Base-by-base conservation (phyloP, 1,140 invertebrate genomes). In the Saxidomus purpurata region DNA sequence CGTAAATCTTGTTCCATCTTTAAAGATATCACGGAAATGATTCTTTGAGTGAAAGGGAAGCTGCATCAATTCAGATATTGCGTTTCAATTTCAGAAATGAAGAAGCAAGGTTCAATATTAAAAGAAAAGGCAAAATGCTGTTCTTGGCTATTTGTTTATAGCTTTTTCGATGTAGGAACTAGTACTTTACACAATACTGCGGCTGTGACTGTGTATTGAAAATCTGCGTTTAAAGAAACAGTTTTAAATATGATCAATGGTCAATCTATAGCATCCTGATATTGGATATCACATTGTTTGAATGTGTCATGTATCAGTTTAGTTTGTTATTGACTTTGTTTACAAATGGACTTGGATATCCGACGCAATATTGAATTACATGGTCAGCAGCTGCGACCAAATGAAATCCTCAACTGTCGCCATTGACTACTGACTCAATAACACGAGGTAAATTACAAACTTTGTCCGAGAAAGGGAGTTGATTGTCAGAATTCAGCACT, bases 231-330 rank as follows among this genome's bases (percentile, higher is more conserved):
- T 63, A 63, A 63, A 28, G n/a, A n/a, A n/a, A 9, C 4, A 28
- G n/a, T 63, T 4, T 63, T 63, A 28, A 63, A 28, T n/a, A n/a
- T n/a, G 67, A 71, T 71, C 31, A 71, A 71, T 71, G 67, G 67
- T 71, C 67, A 71, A 71, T 40, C 67, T 38, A 40, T 71, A 71
- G 9, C 0, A 36, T 9, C 25, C 67, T 15, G 36, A n/a, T 34
- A 71, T 38, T 71, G 67, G 67, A 38, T 71, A 38, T 71, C 25
- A 38, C 67, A 71, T 38, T 71, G 34, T 28, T 71, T 71, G 25
- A 9, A 38, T 4, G 15, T 71, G 34, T 38, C 22, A 38, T 25
- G 19, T n/a, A 38, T n/a, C 67, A 3, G 67, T 36, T 71, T 38
- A 38, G 13, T 17, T 71, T 71, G 34, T 71, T 28, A 71, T 71